phyloP scores from a whole-genome alignment of 2,888 invertebrate species.

The Lysandra bellargus region DNA sequence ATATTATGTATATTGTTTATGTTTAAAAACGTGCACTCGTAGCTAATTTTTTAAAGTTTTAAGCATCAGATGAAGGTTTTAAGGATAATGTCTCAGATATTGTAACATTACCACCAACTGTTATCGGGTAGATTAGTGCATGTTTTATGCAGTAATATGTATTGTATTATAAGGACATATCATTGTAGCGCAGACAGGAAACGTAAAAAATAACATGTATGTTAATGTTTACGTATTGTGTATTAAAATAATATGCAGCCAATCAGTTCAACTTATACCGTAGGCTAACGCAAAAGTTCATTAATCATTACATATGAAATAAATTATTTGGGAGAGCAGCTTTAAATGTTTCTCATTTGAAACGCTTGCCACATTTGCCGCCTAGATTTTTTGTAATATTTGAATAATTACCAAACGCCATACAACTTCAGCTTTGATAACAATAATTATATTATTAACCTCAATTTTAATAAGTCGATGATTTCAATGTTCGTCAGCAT shows the following conservation, averaged over 20 bases:
- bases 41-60: neutral
- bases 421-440: neutral
- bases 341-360: neutral
- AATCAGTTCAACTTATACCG: no score
- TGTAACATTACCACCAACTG: neutral
- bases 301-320: neutral
- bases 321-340: neutral
- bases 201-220: neutral
- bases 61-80: constrained; percentile 7
- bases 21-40: neutral
- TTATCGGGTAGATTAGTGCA: neutral
- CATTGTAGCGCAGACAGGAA: neutral
- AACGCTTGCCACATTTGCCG: neutral
- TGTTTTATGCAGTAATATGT: neutral
- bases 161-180: neutral
- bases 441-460: neutral
- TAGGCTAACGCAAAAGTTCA: neutral
- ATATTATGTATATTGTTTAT: neutral
- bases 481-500: neutral
- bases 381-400: neutral
- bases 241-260: neutral
- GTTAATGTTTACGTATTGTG: neutral
- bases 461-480: neutral
- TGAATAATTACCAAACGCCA: neutral
- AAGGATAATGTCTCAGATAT: neutral